Conservation (phyloP, 2,797 vertebrate genomes). For the Salmo trutta region DNA sequence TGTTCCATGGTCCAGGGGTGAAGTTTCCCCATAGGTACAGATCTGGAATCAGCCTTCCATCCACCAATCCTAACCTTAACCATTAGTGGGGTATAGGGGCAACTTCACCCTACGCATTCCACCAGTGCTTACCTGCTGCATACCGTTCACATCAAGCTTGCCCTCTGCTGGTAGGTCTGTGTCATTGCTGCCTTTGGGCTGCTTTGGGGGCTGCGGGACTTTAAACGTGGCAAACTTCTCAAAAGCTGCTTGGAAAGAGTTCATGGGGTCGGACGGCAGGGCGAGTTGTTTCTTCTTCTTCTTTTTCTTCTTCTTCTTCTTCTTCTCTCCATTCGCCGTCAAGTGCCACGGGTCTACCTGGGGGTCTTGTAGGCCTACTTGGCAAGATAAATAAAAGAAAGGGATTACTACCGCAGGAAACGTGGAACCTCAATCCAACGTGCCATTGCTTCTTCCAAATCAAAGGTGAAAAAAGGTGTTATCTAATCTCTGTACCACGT, state of each 20-base stretch:
- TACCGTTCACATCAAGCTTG: constrained; percentile 36
- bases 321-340: constrained; percentile 51
- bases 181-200: neutral
- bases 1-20: no score
- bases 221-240: constrained; percentile 77
- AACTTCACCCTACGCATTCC: neutral
- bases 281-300: constrained; percentile 61
- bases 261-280: constrained; percentile 73
- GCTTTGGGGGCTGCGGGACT: constrained; percentile 29
- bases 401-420: no score
- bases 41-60: no score
- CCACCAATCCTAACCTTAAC: no score
- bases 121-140: constrained; percentile 47
- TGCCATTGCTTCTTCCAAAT: no score
- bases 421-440: no score
- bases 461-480: no score
- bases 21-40: no score
- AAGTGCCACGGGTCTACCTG: constrained; percentile 71
- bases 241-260: constrained; percentile 82
- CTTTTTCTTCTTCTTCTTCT: constrained; percentile 83
- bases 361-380: constrained; percentile 35
- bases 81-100: no score
- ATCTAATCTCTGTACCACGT: no score
- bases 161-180: constrained; percentile 23
- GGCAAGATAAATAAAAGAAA: no score